Evolutionary conservation across 2,797 vertebrate genomes (phyloP).

Genomic region (Adelosebastes latens): DNA sequence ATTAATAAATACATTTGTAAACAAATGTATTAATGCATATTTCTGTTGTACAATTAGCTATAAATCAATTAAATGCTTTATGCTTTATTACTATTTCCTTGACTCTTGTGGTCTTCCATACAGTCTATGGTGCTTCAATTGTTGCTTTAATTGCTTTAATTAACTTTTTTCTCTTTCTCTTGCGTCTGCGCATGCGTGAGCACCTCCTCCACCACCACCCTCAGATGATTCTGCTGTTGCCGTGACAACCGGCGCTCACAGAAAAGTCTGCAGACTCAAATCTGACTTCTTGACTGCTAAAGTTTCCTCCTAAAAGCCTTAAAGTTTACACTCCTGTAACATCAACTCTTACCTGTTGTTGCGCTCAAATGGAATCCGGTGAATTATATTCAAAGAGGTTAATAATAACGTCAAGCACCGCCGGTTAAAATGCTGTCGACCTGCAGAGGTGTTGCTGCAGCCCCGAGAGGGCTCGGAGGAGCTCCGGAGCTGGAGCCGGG

Average conservation of each 20-base stretch:
- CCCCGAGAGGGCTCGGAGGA: neutral
- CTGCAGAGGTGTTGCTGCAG: neutral
- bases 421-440: conserved; percentile 31
- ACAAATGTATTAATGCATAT: no score
- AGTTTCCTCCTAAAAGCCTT: neutral
- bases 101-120: no score
- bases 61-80: no score
- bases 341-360: no score
- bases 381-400: neutral
- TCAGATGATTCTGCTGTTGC: neutral
- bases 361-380: neutral
- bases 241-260: conserved; percentile 37
- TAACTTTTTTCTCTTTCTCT: neutral
- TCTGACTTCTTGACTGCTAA: conserved; percentile 1
- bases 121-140: neutral
- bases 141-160: neutral
- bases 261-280: conserved; percentile 12
- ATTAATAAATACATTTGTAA: no score
- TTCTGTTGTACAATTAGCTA: no score
- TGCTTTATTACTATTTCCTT: no score
- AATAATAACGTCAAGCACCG: no score
- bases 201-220: neutral
- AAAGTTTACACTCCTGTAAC: neutral
- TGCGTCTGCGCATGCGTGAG: conserved; percentile 41
- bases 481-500: neutral